Evolutionary conservation across 2,797 vertebrate genomes (phyloP).

Genomic region (Nothura maculosa): DNA sequence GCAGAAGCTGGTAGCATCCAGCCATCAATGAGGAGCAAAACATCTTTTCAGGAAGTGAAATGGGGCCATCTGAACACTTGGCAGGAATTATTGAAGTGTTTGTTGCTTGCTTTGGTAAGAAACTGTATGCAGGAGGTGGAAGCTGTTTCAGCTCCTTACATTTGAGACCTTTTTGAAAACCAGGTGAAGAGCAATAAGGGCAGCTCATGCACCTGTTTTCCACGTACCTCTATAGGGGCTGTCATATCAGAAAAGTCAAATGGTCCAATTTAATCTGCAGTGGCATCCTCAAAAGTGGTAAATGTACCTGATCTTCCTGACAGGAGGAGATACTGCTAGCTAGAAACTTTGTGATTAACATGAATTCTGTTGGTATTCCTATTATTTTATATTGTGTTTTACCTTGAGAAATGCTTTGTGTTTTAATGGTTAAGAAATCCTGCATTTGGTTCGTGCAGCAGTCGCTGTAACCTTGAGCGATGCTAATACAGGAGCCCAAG

Average conservation of each 20-base stretch:
- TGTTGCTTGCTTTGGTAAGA: neutral
- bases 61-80: neutral
- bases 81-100: neutral
- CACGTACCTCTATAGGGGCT: neutral
- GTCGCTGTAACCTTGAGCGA: neutral
- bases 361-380: neutral
- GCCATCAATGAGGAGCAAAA: neutral
- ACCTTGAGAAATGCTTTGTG: neutral
- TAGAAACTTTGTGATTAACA: neutral
- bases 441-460: fast-evolving
- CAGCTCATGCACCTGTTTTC: neutral
- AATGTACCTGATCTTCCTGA: fast-evolving
- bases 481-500: neutral
- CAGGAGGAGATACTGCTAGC: neutral
- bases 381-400: neutral
- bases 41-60: neutral
- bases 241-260: neutral
- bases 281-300: neutral
- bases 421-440: neutral
- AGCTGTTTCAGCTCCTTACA: neutral
- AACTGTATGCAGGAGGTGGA: neutral
- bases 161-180: neutral
- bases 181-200: neutral
- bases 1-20: neutral
- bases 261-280: neutral